Evolutionary conservation across 2,888 invertebrate genomes (phyloP), one percentile per base, ranked within the genome.

Genomic region (Odontomyia ornata): DNA sequence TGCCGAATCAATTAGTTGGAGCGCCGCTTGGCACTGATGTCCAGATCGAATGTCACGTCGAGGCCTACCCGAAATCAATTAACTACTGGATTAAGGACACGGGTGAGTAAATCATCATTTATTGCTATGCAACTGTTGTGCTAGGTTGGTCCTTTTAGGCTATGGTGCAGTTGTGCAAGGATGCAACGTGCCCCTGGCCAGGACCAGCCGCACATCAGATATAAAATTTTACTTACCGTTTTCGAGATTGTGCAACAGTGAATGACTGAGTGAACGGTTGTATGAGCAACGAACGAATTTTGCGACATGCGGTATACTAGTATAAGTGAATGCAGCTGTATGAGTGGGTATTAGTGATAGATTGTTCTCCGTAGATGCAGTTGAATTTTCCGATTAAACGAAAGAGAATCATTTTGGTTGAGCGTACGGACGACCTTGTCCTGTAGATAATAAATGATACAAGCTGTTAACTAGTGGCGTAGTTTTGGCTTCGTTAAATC

Each of bases 1-100:
- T 96, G 80, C 96, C 96, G 77, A 96, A 95, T 89, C 96, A 96
- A 89, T 90, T 96, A 85, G 95, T 96, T 79, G 95, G 95, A 27
- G 95, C 95, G 79, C 95, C 95, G 77, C 88, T 95, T 82, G 93
- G 93, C 80, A 95, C 95, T 80, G 94, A 95, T 87, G 95, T 96
- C 83, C 92, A 91, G 36, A 89, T 96, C 81, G 95, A 95, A 88
- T 96, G 96, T 89, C 92, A 93, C 88, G 95, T 96, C 79, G 95
- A 96, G 87, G 95, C 96, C 67, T 96, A 93, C 80, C 96, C 96
- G 67, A 95, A 92, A 88, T 93, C 95, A 83, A 95, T 96, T 88
- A 95, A 95, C 89, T 95, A 95, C 88, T 96, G 95, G 95, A 91
- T 93, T 83, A 90, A 92, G 88, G 94, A 95, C 87, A 91, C 92